Evolutionary conservation across 2,797 vertebrate species (phyloP), one percentile per base, ranked within the genome.

Genomic region (Etheostoma nigrum): DNA sequence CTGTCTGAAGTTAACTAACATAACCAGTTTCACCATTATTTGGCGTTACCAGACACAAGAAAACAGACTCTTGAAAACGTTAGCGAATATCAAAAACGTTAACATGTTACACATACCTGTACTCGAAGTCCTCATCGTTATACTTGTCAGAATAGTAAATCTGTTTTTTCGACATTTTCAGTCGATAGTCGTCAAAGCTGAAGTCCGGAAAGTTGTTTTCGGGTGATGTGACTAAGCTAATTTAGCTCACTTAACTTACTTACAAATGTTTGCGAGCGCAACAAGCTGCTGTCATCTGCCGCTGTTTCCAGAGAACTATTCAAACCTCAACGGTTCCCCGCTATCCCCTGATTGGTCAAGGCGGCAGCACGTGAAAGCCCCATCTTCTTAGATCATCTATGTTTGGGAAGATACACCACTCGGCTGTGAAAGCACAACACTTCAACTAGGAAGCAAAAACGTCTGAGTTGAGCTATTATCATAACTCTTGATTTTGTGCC

Each of bases 101-200:
- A n/a, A 30, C 21, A 14, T 16, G 10, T 27, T 23, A 19, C 7
- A 4, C 33, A 1, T 76, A 96, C 95, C 95, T 95, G 92, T 96
- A 96, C 77, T 96, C 95, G 67, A 92, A 96, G 58, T 95, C 93
- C 8, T 96, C 95, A 19, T 96, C 95, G 44, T 84, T 94, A 89
- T 96, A 96, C 81, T 95, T 96, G 75, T 96, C 94, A 1, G 95
- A 96, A 54, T 96, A 96, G 86, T 93, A 93, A 80, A 96, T 96
- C 62, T 95, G 94, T 74, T 94, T 96, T 58, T 95, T 95, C 14
- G 94, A 95, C 95, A 96, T 96, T 5, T 83, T 90, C 18, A 25
- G 27, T 54, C 8, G 33, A 58, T 18, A 65, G 62, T 2, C 12
- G 48, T 52, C 42, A 45, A 16, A 6, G 18, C 5, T 21, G 18